These are phyloP conservation scores for Macaca nemestrina DNA, from an alignment of 2,113 vertebrate genomes.

Conservation along the genomic window DNA sequence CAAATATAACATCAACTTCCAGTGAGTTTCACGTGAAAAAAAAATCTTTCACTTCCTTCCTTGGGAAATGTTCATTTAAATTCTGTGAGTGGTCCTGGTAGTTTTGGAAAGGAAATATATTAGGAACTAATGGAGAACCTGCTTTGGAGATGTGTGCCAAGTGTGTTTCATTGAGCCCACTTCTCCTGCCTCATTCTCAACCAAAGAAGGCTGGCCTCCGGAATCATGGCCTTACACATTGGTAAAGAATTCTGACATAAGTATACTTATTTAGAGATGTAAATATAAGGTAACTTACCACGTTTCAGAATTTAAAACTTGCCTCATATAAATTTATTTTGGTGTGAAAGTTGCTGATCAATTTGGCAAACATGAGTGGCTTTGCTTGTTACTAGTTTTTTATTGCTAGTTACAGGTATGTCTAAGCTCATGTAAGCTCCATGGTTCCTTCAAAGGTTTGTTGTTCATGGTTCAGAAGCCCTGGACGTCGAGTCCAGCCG, in stretches of 20 bases:
- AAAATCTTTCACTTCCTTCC: background rate
- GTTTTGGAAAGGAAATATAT: background rate
- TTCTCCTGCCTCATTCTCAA: background rate
- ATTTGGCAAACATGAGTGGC: background rate
- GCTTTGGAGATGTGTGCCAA: background rate
- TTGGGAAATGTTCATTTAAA: background rate
- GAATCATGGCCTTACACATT: background rate
- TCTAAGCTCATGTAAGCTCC: background rate
- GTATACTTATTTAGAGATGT: background rate
- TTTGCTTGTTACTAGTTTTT: background rate
- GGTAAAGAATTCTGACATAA: background rate
- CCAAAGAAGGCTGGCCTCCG: background rate
- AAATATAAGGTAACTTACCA: background rate
- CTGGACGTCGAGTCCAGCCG: background rate
- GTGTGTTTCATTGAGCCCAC: background rate
- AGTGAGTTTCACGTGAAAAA: background rate
- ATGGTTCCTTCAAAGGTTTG: background rate
- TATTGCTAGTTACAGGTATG: background rate
- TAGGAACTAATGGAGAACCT: background rate
- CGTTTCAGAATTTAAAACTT: conserved; percentile 6
- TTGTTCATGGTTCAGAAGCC: background rate
- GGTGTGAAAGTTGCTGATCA: background rate
- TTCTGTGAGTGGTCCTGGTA: background rate
- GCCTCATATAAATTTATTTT: background rate
- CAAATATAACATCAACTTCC: background rate